phyloP scores from a whole-genome alignment of 2,113 vertebrate genomes.

The Burhinus oedicnemus region DNA sequence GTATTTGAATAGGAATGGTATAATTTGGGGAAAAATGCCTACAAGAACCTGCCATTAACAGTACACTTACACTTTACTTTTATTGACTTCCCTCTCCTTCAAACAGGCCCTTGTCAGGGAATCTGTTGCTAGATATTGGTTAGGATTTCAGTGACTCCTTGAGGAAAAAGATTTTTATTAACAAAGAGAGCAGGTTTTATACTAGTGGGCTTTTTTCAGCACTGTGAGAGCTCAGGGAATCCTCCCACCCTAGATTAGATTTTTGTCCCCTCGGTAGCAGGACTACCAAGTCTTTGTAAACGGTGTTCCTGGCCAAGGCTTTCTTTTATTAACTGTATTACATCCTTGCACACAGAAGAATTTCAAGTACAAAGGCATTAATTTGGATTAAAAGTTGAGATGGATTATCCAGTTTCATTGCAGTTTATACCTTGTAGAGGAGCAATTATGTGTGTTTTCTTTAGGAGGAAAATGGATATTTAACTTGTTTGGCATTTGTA shows the following conservation, averaged over 20 bases:
- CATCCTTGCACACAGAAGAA: neutral
- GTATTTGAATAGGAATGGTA: conserved; percentile 84
- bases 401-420: neutral
- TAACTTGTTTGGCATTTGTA: neutral
- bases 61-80: conserved; percentile 82
- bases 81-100: conserved; percentile 78
- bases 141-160: conserved; percentile 55
- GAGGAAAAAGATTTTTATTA: conserved; percentile 57
- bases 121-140: conserved; percentile 58
- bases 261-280: neutral
- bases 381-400: neutral
- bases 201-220: neutral
- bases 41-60: conserved; percentile 81
- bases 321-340: neutral
- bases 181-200: neutral
- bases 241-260: neutral
- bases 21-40: conserved; percentile 82
- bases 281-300: neutral
- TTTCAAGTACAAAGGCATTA: neutral
- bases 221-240: neutral
- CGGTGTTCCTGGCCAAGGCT: neutral
- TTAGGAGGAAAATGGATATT: neutral
- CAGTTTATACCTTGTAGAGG: neutral
- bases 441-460: neutral
- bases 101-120: conserved; percentile 72